Percentiles rank a stretch among this genome's conserved stretches.
phyloP scores from a whole-genome alignment of 2,888 invertebrate genomes.

The Lobophora halterata region DNA sequence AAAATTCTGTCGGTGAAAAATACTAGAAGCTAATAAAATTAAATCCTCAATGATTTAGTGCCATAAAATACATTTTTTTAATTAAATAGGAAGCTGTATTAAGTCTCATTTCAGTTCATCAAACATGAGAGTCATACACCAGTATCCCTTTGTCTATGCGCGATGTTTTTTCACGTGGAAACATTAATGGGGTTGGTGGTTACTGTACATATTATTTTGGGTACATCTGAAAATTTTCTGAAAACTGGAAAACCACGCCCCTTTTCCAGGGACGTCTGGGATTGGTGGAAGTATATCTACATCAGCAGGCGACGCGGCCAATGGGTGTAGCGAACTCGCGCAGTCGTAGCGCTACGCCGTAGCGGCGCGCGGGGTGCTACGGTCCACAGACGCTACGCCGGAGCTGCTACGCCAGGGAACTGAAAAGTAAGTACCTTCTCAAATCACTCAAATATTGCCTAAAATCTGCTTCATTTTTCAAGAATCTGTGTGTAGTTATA shows the following conservation, averaged over 20 bases:
- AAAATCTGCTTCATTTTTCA: conserved; percentile 12
- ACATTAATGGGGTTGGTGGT: conserved; percentile 49
- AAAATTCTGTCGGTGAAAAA: too few relatives aligned
- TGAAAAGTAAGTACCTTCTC: conserved; percentile 67
- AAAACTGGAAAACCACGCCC: conserved; percentile 72
- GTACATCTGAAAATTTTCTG: conserved; percentile 74
- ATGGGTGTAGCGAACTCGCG: conserved; percentile 64
- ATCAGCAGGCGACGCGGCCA: conserved; percentile 60
- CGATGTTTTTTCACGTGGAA: conserved; percentile 46
- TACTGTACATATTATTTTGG: conserved; percentile 50
- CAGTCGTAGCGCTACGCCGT: conserved; percentile 65
- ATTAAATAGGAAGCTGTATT: too few relatives aligned
- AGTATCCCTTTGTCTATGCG: conserved; percentile 28
- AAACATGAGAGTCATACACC: conserved; percentile 19
- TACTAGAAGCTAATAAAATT: too few relatives aligned
- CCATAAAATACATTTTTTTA: too few relatives aligned
- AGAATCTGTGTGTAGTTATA: not conserved
- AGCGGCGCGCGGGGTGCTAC: conserved; percentile 68
- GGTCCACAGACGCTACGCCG: conserved; percentile 70
- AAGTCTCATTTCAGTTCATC: not conserved
- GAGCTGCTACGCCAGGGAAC: conserved; percentile 69
- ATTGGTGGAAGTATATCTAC: conserved; percentile 63
- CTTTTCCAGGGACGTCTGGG: conserved; percentile 57
- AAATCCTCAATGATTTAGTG: too few relatives aligned
- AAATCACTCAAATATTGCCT: conserved; percentile 8